Base-by-base conservation (phyloP, 1,140 invertebrate species). In the Drosophila cardini region DNA sequence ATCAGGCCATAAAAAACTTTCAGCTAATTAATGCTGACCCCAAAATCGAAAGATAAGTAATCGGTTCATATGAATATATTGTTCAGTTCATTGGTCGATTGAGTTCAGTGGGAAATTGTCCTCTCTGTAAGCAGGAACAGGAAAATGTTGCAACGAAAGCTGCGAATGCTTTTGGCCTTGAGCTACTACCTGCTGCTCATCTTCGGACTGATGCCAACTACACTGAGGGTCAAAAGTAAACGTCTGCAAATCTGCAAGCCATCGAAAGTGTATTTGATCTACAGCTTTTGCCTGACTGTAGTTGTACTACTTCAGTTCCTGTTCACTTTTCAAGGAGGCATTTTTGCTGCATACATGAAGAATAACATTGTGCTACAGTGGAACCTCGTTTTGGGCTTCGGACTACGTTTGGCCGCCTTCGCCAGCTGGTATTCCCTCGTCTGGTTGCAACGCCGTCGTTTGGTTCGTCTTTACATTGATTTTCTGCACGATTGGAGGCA, bases 111-210 rank as follows among this genome's bases (percentile, higher is more conserved):
- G 21, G 13, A 21, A 52, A 2, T 52, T 21, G 38, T 21, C 38
- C 62, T 45, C 10, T 30, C 15, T 13, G 4, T 32, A 4, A 6
- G 13, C 43, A 11, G 32, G 48, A 34, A 52, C 48, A 3, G 42
- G 4, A 74, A 46, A 68, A 85, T 85, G 82, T 75, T 81, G 75
- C 75, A 78, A 16, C 60, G 60, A 1, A 69, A 74, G 43, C 21
- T 85, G 21, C 8, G 52, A 15, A 13, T 58, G 13, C 46, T 56
- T n/a, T 6, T 86, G 30, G 64, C 21, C 6, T 6, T 77, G 10
- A 48, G 56, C 16, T 87, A 86, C 21, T 74, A 50, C 55, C 69
- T 79, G 6, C 11, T 75, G 45, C 61, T 77, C 9, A 4, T 52
- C 38, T 84, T 30, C 15, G 83, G 64, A 1, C 32, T 86, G 45